Base-by-base conservation (phyloP, 1,140 invertebrate species). In the Monomorium pharaonis region DNA sequence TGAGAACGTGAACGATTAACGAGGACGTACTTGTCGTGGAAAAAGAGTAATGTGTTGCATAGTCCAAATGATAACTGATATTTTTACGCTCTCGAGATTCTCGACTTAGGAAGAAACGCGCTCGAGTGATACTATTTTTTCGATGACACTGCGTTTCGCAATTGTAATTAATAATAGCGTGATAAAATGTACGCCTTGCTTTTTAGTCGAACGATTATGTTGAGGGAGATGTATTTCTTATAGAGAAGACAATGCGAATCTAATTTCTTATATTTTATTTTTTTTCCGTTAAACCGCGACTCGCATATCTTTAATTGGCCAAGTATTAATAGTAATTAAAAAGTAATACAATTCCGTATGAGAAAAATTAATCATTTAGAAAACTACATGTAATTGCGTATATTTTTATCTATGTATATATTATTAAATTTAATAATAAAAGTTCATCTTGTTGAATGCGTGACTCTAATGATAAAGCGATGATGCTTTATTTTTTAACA, bases 41-140 rank as follows among this genome's bases (percentile, higher is more conserved):
- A 88, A 88, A 77, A 86, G n/a, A n/a, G 62, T 78, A 54, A 62
- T 84, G 24, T 70, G 77, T 88, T 84, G 69, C 74, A 89, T 78
- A 89, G 84, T 86, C 24, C 81, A 80, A 88, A 30, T 60, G 86
- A 87, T 91, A 70, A 90, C 76, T 78, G 44, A 18, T 10, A 75
- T 78, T 75, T 88, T 87, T 74, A 58, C n/a, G 37, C 44, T 84
- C 30, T 33, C 27, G 56, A 47, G n/a, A 47, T 18, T 77, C 44
- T 72, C 51, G 18, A 30, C 10, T 42, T 72, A 44, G 24, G 58
- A 74, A 72, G 51, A 10, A 63, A 37, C 21, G 21, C 14, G 16
- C 60, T 78, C 65, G 63, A 60, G 47, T 42, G 62, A 67, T 88
- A 51, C 37, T 49, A n/a, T 24, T 67, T 16, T 69, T 27, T 10